Evolutionary conservation across 2,113 vertebrate species (phyloP).

Genomic region (Myrmecobius fasciatus): DNA sequence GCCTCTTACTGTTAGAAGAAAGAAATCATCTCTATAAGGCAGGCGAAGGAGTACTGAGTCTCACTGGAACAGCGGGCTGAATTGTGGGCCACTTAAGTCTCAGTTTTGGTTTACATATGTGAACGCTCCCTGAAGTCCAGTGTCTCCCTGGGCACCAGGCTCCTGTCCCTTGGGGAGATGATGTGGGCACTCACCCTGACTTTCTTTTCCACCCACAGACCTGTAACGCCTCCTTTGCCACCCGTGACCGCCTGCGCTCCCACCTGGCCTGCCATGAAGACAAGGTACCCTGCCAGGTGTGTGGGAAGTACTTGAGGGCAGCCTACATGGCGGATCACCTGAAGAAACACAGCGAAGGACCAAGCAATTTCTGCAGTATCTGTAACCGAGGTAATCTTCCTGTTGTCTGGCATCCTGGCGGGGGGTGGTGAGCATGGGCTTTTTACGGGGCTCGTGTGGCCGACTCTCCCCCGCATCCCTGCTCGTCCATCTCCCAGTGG

Average conservation of each 20-base stretch:
- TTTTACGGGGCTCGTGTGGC: conserved; percentile 13
- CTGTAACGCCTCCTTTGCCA: conserved; percentile 98
- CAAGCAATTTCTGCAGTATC: conserved; percentile 98
- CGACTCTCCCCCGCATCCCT: background rate
- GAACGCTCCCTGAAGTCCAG: background rate
- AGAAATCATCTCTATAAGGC: background rate
- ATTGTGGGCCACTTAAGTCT: background rate
- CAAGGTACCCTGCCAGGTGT: conserved; percentile 99
- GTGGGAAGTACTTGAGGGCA: conserved; percentile 96
- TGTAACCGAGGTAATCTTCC: conserved; percentile 97
- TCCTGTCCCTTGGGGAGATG: background rate
- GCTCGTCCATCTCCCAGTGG: too few relatives aligned
- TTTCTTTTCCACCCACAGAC: conserved; percentile 88
- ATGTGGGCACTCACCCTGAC: background rate
- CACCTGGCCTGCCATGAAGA: conserved; percentile 98
- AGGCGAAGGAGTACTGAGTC: background rate
- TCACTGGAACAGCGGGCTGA: background rate
- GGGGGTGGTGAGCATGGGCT: conserved; percentile 29
- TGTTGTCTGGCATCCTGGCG: conserved; percentile 34
- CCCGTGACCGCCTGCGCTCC: conserved; percentile 97
- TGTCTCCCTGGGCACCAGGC: background rate
- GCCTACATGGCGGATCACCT: conserved; percentile 99
- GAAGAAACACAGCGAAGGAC: conserved; percentile 99
- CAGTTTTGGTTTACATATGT: background rate
- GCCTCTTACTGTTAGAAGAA: background rate